phyloP scores from a whole-genome alignment of 2,113 vertebrate species.

The Acrocephalus kingi region DNA sequence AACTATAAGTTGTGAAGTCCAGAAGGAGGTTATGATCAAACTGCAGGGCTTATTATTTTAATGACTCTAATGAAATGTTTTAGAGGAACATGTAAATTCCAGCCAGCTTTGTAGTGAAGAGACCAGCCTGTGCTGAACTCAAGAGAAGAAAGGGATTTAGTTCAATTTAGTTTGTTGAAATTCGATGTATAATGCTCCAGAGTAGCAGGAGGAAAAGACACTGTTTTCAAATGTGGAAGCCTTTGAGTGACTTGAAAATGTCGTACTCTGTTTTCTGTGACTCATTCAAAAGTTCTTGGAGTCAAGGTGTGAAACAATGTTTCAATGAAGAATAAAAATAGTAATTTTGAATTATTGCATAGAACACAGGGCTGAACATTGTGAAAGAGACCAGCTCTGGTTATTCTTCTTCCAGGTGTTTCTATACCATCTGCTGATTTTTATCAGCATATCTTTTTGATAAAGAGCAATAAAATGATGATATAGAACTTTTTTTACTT shows the following conservation, averaged over 20 bases:
- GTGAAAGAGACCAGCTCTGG: neutral
- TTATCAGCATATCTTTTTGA: neutral
- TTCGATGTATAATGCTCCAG: neutral
- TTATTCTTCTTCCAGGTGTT: neutral
- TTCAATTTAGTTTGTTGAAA: neutral
- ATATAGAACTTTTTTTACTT: neutral
- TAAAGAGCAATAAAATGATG: neutral
- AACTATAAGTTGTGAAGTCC: slow-evolving; percentile 9
- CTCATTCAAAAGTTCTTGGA: neutral
- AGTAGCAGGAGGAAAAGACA: neutral
- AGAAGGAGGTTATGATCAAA: neutral
- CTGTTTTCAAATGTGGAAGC: neutral
- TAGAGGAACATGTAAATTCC: neutral
- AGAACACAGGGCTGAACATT: neutral
- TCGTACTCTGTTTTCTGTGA: rapidly evolving
- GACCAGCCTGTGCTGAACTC: neutral
- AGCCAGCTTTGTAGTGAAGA: neutral
- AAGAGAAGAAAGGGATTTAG: neutral
- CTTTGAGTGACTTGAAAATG: neutral
- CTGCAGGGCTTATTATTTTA: neutral
- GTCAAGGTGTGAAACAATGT: neutral
- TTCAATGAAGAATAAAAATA: neutral
- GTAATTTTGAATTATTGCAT: neutral
- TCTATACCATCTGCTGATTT: neutral
- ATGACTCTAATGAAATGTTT: slow-evolving; percentile 18